phyloP scores from a whole-genome alignment of 1,140 invertebrate genomes.

The Chrysomallon squamiferum region DNA sequence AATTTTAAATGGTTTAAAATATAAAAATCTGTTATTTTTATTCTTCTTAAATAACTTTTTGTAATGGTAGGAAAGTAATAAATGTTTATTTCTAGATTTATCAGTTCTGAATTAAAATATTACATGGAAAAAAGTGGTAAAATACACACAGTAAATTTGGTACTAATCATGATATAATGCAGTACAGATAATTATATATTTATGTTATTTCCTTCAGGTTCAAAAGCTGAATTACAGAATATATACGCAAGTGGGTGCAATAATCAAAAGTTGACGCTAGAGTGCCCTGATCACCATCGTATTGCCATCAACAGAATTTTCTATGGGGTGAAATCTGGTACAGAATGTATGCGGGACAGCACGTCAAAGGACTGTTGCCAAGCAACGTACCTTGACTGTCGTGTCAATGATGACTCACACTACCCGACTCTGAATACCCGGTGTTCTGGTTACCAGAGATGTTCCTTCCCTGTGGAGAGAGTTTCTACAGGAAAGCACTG shows the following conservation, averaged over 20 bases:
- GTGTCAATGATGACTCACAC: slow-evolving; percentile 30
- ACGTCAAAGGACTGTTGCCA: slow-evolving; percentile 31
- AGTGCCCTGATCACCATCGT: slow-evolving; percentile 31
- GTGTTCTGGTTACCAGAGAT: slow-evolving; percentile 39
- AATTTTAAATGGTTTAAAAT: no score
- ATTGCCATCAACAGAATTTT: slow-evolving; percentile 48
- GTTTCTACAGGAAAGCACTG: slow-evolving; percentile 16
- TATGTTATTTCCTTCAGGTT: no score
- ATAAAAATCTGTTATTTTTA: no score
- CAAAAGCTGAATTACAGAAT: slow-evolving; percentile 17
- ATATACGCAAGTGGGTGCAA: slow-evolving; percentile 39
- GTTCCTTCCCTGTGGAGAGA: slow-evolving; percentile 23
- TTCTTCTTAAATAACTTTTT: no score
- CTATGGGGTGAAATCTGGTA: slow-evolving; percentile 37
- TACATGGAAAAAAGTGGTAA: no score
- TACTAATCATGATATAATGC: no score
- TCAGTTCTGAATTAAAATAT: no score
- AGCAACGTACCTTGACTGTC: slow-evolving; percentile 30
- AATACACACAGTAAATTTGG: no score
- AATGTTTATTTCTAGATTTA: no score
- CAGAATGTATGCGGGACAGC: slow-evolving; percentile 16
- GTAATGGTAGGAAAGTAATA: no score
- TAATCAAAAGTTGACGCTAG: slow-evolving; percentile 20
- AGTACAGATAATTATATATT: no score
- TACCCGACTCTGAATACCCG: slow-evolving; percentile 38